Evolutionary conservation across 1,140 invertebrate genomes (phyloP), one percentile per base, ranked within the genome.

Genomic region (Geopemphigus sp.): DNA sequence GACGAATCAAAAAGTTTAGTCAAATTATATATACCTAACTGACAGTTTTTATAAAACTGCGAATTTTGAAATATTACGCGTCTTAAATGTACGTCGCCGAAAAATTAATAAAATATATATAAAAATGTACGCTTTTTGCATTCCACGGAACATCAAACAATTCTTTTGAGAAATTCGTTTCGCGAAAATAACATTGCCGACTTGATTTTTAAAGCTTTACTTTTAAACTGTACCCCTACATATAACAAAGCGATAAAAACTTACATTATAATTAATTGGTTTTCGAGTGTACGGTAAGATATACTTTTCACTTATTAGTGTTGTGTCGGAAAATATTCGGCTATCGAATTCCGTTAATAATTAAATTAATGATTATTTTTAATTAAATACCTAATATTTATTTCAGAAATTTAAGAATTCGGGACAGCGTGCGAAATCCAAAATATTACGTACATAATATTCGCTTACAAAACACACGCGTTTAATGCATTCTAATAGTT

Each of bases 21-120:
- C 47, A 72, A 54, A 72, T 72, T 72, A 54, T 29, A n/a, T 17
- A 68, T 45, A 47, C 12, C n/a, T 19, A 26, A 26, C 39, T 19
- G 22, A 50, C 45, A 68, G 64, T 68, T 68, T 50, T 19, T 19
- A 4, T 68, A 50, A 50, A 68, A 24, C 17, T 50, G 2, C 0
- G 14, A 68, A 47, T 39, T 32, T 56, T 29, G 29, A 56, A 73
- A 32, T 73, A 73, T 73, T 56, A 32, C 11, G 26, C 0, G 6
- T 22, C 17, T 32, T 66, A n/a, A 66, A 47, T 8, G 22, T 73
- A 19, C 19, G 19, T 39, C 0, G 12, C 32, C 10, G 53, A 15
- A 56, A 73, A 56, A 73, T 56, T 73, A 73, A 73, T 73, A 73
- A 73, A 56, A 26, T 68, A 68, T 50, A 50, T 26, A 22, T 68